phyloP scores from a whole-genome alignment of 2,113 vertebrate genomes.

The Xiphophorus hellerii region DNA sequence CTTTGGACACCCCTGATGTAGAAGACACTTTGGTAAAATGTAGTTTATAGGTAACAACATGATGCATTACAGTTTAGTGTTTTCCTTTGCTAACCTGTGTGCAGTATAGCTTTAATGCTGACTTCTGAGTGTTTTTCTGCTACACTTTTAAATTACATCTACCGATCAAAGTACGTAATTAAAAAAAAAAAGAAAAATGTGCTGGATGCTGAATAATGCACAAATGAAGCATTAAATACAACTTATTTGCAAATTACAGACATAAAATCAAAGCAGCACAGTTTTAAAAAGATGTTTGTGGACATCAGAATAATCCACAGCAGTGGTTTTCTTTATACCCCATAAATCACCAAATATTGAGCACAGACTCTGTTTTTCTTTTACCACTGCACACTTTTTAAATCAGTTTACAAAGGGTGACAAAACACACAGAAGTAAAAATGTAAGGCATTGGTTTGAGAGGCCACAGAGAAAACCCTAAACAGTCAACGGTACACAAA shows the following conservation, averaged over 20 bases:
- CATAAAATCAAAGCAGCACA: constrained; percentile 36
- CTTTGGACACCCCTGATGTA: not conserved
- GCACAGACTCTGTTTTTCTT: not conserved
- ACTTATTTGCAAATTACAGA: constrained; percentile 5
- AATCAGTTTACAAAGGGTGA: constrained; percentile 28
- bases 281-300: constrained; percentile 29
- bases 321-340: constrained; percentile 57
- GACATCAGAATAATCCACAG: constrained; percentile 38
- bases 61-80: constrained; percentile 46
- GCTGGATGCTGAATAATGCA: constrained; percentile 2
- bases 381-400: constrained; percentile 14
- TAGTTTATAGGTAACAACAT: not conserved
- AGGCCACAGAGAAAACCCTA: constrained; percentile 33
- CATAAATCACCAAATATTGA: constrained; percentile 2
- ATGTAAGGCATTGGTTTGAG: constrained; percentile 76
- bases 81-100: constrained; percentile 13
- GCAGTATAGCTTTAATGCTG: constrained; percentile 28
- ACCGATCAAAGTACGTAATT: constrained; percentile 17
- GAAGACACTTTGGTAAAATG: constrained; percentile 18
- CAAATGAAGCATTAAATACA: constrained; percentile 2
- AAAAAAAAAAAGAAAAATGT: constrained; percentile 10
- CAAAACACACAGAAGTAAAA: constrained; percentile 47
- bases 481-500: constrained; percentile 41
- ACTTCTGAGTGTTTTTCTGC: constrained; percentile 20
- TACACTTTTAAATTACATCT: constrained; percentile 30